Evolutionary conservation across 2,797 vertebrate species (phyloP), one percentile per base, ranked within the genome.

Genomic region (Botia almorhae): DNA sequence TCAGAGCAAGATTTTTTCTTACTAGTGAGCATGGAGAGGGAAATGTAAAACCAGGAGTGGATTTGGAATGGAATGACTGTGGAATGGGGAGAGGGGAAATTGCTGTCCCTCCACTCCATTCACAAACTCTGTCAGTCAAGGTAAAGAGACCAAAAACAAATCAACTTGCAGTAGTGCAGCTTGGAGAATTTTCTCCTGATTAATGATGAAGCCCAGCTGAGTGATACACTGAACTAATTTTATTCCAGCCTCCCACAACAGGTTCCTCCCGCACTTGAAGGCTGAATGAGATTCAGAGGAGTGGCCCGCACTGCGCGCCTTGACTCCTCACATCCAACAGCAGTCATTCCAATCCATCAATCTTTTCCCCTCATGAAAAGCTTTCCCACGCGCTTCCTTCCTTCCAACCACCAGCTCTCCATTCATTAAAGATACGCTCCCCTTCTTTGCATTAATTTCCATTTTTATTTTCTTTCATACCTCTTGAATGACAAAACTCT

Each of bases 371-470:
- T 13, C 19, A 5, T 2, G 6, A 65, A 73, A 53, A 69, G 19
- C 29, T 46, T 76, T 46, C 29, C 65, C 33, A 26, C 19, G n/a
- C 63, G 7, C 1, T 48, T 72, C 4, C 43, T 43, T 19, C 19
- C 53, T n/a, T 43, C 11, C 55, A 51, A 17, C 39, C 50, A 4
- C 33, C 19, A 23, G 23, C 19, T 16, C 39, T 33, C 36, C 11
- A 39, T 76, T 76, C n/a, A 68, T 77, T 56, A 26, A 16, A 14
- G 13, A 48, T 43, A 19, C 14, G 19, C n/a, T 29, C 33, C 60
- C 55, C 65, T 50, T 51, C 56, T 36, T 78, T 58, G n/a, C 48
- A 78, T 61, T 70, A 55, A 76, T 55, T 68, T 77, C 50, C 64
- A 39, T 48, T 79, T 58, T 79, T 33, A 33, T 36, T 12, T 23